Evolutionary conservation across 2,888 invertebrate genomes (phyloP).

Genomic region (Drosophila nr. perissopoda): DNA sequence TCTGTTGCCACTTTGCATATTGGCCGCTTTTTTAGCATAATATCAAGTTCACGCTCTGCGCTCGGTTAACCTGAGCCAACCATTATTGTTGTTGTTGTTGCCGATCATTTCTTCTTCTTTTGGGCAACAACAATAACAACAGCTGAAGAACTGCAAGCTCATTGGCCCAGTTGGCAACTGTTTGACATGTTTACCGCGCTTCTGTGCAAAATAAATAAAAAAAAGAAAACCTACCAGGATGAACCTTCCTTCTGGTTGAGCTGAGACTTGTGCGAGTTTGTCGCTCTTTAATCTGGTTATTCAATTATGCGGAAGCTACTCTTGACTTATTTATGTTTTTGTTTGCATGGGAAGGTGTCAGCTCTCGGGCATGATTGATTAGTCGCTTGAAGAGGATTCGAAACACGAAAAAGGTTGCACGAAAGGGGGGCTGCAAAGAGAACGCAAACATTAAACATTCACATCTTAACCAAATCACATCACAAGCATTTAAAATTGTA

Average conservation of each 20-base stretch:
- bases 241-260: slow-evolving; percentile 7
- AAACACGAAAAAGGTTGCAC: background rate
- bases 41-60: slow-evolving; percentile 72
- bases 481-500: background rate
- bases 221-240: slow-evolving; percentile 28
- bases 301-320: slow-evolving; percentile 68
- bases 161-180: slow-evolving; percentile 69
- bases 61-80: slow-evolving; percentile 56
- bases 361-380: slow-evolving; percentile 62
- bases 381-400: background rate
- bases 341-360: slow-evolving; percentile 60
- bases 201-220: slow-evolving; percentile 27
- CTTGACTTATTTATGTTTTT: slow-evolving; percentile 17
- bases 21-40: slow-evolving; percentile 57
- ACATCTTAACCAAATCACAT: background rate
- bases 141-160: slow-evolving; percentile 31
- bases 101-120: slow-evolving; percentile 64
- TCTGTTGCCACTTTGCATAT: slow-evolving; percentile 68
- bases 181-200: slow-evolving; percentile 60
- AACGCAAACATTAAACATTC: background rate
- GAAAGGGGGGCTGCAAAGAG: background rate
- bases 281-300: slow-evolving; percentile 32
- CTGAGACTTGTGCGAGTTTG: background rate
- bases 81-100: slow-evolving; percentile 32
- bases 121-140: slow-evolving; percentile 45